phyloP scores from a whole-genome alignment of 1,140 invertebrate species.

The Drosophila punjabiensis region DNA sequence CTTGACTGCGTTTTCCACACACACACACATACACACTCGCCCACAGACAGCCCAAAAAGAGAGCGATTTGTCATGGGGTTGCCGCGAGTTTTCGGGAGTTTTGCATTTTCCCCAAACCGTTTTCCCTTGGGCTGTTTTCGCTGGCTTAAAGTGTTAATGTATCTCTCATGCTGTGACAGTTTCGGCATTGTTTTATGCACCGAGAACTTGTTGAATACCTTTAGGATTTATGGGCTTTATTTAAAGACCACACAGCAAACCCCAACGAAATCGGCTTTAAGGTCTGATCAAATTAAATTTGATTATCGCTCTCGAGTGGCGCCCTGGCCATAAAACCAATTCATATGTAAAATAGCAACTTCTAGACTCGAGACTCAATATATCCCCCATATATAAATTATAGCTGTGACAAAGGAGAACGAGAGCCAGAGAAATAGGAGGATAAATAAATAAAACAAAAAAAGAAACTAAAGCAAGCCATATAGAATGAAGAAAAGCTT shows the following conservation, averaged over 20 bases:
- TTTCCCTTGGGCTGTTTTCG: conserved; percentile 31
- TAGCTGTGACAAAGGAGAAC: conserved; percentile 21
- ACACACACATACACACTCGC: conserved; percentile 33
- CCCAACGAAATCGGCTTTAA: conserved; percentile 15
- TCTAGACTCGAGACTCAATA: conserved; percentile 12
- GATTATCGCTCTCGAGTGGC: conserved; percentile 17
- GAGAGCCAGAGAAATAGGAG: conserved; percentile 19
- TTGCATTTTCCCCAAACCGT: conserved; percentile 46
- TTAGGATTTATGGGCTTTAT: conserved; percentile 28
- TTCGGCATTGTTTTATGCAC: conserved; percentile 54
- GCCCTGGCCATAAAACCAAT: conserved; percentile 13
- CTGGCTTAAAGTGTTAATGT: conserved; percentile 68
- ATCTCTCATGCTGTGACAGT: conserved; percentile 32
- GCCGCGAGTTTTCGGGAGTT: conserved; percentile 52
- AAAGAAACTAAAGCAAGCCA: conserved; percentile 27
- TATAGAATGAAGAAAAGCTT: conserved; percentile 73
- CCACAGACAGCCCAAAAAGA: conserved; percentile 28
- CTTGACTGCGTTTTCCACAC: conserved; percentile 58
- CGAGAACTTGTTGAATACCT: conserved; percentile 66
- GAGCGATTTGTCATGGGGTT: conserved; percentile 64
- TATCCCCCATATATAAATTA: conserved; percentile 32
- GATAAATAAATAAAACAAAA: conserved; percentile 38
- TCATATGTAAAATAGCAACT: conserved; percentile 39
- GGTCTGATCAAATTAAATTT: conserved; percentile 22
- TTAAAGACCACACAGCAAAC: background rate